phyloP scores from a whole-genome alignment of 2,888 invertebrate genomes.

The Drosophila rubida region DNA sequence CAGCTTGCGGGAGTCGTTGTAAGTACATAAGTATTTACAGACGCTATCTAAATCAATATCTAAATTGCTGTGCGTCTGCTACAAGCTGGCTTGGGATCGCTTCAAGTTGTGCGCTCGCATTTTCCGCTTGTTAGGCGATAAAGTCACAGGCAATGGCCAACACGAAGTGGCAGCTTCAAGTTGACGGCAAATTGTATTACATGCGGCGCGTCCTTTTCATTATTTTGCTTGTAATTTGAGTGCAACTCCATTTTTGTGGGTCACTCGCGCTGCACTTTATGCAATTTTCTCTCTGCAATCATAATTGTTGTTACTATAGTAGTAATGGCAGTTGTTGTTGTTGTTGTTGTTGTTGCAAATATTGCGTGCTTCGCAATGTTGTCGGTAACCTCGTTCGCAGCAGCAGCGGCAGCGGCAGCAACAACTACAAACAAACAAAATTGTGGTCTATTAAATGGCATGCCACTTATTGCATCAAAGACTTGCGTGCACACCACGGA shows the following conservation, averaged over 20 bases:
- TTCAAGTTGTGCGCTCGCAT: slow-evolving; percentile 26
- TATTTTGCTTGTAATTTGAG: too few species aligned
- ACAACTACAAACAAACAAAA: slow-evolving; percentile 46
- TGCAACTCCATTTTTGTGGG: too few species aligned
- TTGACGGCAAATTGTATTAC: neutral
- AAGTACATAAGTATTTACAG: slow-evolving; percentile 42
- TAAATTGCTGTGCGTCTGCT: slow-evolving; percentile 58
- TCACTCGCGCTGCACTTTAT: neutral
- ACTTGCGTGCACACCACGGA: slow-evolving; percentile 6
- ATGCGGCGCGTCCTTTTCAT: neutral
- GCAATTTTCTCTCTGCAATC: slow-evolving; percentile 19
- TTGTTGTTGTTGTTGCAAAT: neutral
- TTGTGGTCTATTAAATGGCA: slow-evolving; percentile 67
- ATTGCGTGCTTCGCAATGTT: slow-evolving; percentile 39
- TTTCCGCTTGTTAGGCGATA: slow-evolving; percentile 62
- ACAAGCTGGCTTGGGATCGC: slow-evolving; percentile 14
- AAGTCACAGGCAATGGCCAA: slow-evolving; percentile 41
- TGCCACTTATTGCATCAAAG: slow-evolving; percentile 65
- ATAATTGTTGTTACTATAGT: slow-evolving; percentile 28
- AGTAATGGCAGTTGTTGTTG: neutral
- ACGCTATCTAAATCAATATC: slow-evolving; percentile 69
- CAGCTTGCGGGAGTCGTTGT: too few species aligned
- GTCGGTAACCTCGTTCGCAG: slow-evolving; percentile 26
- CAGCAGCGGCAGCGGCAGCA: slow-evolving; percentile 14
- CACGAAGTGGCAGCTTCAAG: slow-evolving; percentile 26